Conservation (phyloP, 1,140 invertebrate species). For the Hyposmocoma kahamanoa region DNA sequence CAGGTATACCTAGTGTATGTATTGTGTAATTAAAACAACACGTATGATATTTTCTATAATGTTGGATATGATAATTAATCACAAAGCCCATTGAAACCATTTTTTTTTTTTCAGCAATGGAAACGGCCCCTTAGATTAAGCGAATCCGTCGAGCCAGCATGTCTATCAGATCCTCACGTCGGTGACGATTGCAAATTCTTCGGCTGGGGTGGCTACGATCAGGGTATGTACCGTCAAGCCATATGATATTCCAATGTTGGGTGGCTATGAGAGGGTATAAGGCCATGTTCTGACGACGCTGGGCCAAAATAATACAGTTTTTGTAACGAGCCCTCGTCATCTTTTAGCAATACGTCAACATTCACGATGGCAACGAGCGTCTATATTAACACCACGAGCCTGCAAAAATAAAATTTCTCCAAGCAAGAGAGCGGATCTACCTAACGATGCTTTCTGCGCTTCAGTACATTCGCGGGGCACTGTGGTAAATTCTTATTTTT, state of each 20-base stretch:
- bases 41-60: too few relatives aligned
- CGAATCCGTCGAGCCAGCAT: constrained; percentile 40
- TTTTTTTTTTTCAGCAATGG: constrained; percentile 36
- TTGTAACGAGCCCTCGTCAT: too few relatives aligned
- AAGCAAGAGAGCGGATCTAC: constrained; percentile 24
- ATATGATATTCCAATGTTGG: background rate
- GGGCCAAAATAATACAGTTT: too few relatives aligned
- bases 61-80: background rate
- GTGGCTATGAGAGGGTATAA: too few relatives aligned
- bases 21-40: too few relatives aligned
- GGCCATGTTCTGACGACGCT: too few relatives aligned
- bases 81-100: background rate
- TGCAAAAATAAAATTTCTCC: too few relatives aligned
- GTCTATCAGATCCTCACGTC: constrained; percentile 29
- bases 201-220: constrained; percentile 55
- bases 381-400: constrained; percentile 26
- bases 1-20: too few relatives aligned
- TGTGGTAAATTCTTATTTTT: constrained; percentile 40
- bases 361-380: constrained; percentile 40
- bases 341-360: constrained; percentile 33
- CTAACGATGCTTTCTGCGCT: constrained; percentile 44
- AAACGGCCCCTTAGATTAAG: constrained; percentile 37
- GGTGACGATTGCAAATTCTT: constrained; percentile 44
- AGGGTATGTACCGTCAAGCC: constrained; percentile 28
- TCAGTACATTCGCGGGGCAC: constrained; percentile 36